Evolutionary conservation across 2,797 vertebrate genomes (phyloP).

Genomic region (Acrossocheilus wenchowensis): DNA sequence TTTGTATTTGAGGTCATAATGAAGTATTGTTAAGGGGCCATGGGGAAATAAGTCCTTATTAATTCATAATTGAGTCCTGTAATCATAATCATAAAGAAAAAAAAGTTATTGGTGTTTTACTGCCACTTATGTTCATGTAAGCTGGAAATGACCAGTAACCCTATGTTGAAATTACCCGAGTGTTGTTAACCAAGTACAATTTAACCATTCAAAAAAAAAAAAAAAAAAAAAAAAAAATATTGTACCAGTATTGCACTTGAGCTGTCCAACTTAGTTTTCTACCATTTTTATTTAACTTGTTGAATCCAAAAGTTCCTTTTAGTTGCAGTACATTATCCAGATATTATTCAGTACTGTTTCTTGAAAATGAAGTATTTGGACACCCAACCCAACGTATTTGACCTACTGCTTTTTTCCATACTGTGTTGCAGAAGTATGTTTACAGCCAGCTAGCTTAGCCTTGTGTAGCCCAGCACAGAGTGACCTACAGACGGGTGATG

Average conservation of each 20-base stretch:
- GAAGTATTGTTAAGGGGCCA: not conserved
- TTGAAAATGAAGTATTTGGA: not conserved
- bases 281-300: not conserved
- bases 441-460: slow-evolving; percentile 8
- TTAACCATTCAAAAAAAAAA: not conserved
- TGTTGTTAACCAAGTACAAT: not conserved
- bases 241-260: not conserved
- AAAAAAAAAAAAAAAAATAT: not conserved
- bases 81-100: not conserved
- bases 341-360: no score
- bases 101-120: not conserved
- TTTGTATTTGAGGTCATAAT: not conserved
- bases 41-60: not conserved
- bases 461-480: slow-evolving; percentile 23
- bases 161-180: not conserved
- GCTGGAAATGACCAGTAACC: not conserved
- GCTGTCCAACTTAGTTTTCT: not conserved
- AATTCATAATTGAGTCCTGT: not conserved
- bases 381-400: not conserved
- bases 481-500: slow-evolving; percentile 61
- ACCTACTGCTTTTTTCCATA: not conserved
- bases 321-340: not conserved
- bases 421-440: not conserved
- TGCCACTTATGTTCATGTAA: not conserved
- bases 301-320: not conserved